phyloP scores from a whole-genome alignment of 2,888 invertebrate genomes.

The Sinotaia quadrata region DNA sequence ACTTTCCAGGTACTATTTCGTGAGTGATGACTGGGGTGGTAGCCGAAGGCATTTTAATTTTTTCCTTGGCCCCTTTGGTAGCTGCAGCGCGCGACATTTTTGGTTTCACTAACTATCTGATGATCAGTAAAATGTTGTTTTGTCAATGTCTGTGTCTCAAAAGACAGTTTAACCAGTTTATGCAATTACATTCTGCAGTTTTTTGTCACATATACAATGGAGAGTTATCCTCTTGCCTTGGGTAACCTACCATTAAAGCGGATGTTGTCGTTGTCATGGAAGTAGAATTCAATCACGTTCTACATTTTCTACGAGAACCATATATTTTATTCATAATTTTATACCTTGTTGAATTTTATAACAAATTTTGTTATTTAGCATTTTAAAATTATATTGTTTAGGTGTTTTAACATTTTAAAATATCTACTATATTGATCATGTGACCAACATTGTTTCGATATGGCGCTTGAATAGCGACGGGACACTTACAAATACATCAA shows the following conservation, averaged over 20 bases:
- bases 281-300: not conserved
- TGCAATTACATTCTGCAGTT: not conserved
- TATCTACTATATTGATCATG: not conserved
- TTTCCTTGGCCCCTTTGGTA: constrained; percentile 63
- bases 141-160: not conserved
- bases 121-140: not conserved
- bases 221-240: not conserved
- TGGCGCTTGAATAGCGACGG: constrained; percentile 7
- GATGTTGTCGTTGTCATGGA: constrained; percentile 59
- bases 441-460: constrained; percentile 22
- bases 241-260: constrained; percentile 39
- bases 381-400: not conserved
- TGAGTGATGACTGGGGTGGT: constrained; percentile 67
- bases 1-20: constrained; percentile 72
- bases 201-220: not conserved
- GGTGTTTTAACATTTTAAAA: not conserved
- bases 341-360: no score
- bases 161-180: not conserved
- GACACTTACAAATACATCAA: no score
- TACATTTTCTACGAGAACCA: no score
- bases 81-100: constrained; percentile 62
- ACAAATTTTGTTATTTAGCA: no score
- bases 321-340: no score
- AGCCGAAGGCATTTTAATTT: constrained; percentile 58
- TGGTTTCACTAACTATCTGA: not conserved